A percentile compares a stretch with the other conserved stretches of the same genome.
Evolutionary conservation across 2,888 invertebrate species (phyloP).

Genomic region (Plebejus anna): DNA sequence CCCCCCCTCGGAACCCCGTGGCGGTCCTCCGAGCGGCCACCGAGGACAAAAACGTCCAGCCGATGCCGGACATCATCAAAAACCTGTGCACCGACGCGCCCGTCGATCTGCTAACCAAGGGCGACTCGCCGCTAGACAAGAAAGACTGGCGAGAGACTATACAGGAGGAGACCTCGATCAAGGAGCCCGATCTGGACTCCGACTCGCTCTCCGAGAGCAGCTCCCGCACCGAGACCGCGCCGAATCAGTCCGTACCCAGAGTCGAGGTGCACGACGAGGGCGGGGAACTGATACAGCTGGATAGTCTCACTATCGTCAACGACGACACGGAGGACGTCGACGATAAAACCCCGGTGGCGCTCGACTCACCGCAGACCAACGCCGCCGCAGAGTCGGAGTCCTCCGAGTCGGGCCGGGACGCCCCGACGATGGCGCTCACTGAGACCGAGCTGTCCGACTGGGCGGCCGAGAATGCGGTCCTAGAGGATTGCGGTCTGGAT

Average conservation of each 20-base stretch:
- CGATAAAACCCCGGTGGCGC: conserved; percentile 53
- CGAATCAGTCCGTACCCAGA: conserved; percentile 81
- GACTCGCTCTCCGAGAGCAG: conserved; percentile 77
- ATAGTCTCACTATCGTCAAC: conserved; percentile 78
- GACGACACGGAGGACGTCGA: conserved; percentile 51
- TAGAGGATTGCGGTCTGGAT: conserved; percentile 84
- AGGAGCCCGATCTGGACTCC: conserved; percentile 66
- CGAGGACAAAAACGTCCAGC: conserved; percentile 70
- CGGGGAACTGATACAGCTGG: conserved; percentile 82
- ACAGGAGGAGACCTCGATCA: conserved; percentile 51
- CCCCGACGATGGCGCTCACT: conserved; percentile 86
- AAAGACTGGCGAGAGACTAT: conserved; percentile 71
- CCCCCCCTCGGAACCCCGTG: conserved; percentile 46
- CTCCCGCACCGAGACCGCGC: conserved; percentile 61
- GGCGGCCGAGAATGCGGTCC: conserved; percentile 89
- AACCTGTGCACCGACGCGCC: conserved; percentile 61
- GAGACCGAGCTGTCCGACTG: conserved; percentile 95
- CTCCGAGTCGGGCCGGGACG: conserved; percentile 86
- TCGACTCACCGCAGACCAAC: conserved; percentile 62
- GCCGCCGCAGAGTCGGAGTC: conserved; percentile 69
- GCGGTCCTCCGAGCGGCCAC: conserved; percentile 55
- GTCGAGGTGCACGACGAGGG: conserved; percentile 86
- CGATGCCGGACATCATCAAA: conserved; percentile 82
- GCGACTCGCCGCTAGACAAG: conserved; percentile 53
- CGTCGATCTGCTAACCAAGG: conserved; percentile 63